Evolutionary conservation across 2,797 vertebrate genomes (phyloP).

Genomic region (Pithecia hirsuta): DNA sequence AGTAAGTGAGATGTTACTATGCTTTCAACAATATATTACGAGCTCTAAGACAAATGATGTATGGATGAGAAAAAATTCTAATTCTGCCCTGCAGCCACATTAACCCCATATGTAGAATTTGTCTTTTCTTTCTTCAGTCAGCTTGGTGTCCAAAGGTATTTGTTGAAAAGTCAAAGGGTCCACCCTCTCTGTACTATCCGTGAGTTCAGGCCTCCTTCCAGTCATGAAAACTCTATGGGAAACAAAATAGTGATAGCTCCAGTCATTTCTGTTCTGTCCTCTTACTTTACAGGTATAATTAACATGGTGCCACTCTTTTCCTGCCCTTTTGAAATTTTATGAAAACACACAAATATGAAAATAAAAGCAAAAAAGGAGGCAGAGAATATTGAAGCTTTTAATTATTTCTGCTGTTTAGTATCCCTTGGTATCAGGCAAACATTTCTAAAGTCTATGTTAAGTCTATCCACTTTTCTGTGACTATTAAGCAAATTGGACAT

Average conservation of each 20-base stretch:
- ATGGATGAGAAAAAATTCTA: background rate
- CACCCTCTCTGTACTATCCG: fast-evolving
- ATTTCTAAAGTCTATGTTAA: background rate
- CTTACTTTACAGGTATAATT: background rate
- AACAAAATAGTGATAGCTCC: background rate
- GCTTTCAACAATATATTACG: background rate
- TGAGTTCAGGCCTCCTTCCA: background rate
- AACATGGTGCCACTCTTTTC: background rate
- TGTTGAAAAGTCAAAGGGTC: background rate
- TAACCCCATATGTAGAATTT: background rate
- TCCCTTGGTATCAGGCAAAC: background rate
- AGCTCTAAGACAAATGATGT: background rate
- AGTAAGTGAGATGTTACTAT: background rate
- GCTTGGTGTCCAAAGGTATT: background rate
- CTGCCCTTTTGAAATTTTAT: background rate
- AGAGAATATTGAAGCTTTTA: background rate
- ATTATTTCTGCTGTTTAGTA: background rate
- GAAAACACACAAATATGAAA: background rate
- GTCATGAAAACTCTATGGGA: background rate
- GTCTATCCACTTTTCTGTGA: background rate
- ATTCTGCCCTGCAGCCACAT: background rate
- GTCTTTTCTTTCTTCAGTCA: background rate
- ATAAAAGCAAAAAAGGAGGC: background rate
- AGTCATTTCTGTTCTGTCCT: background rate
- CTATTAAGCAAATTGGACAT: background rate